Evolutionary conservation across 35 echinoderm and acorn worm species (phyloP).

Genomic region (Lytechinus pictus): DNA sequence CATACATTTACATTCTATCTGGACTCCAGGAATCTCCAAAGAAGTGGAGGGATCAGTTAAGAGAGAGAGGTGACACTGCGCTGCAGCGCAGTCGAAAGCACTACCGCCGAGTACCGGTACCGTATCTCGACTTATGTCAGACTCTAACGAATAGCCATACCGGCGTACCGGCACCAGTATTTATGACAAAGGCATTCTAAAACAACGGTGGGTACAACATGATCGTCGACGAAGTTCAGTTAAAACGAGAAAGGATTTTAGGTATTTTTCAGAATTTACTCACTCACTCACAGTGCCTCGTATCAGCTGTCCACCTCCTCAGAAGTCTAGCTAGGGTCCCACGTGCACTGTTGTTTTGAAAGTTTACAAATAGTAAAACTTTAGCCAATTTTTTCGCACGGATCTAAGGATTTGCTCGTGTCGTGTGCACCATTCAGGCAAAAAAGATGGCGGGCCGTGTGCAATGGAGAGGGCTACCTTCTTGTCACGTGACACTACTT

Average conservation of each 20-base stretch:
- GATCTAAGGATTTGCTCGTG: not conserved
- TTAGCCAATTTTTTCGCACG: not conserved
- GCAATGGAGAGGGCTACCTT: not conserved
- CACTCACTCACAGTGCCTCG: not conserved
- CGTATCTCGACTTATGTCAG: too few species aligned
- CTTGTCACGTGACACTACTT: not conserved
- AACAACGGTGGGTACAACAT: not conserved
- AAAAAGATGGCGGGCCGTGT: not conserved
- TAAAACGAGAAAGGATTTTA: not conserved
- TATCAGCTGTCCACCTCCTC: not conserved
- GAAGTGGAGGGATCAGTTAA: too few species aligned
- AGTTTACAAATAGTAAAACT: not conserved
- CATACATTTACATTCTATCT: too few species aligned
- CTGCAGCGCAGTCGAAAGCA: too few species aligned
- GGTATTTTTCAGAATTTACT: not conserved
- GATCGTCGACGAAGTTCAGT: not conserved
- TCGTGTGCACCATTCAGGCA: not conserved
- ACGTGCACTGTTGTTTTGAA: slow-evolving; percentile 10
- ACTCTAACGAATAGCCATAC: too few species aligned
- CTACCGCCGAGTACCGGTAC: too few species aligned
- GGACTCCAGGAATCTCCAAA: too few species aligned
- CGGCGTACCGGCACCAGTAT: too few species aligned
- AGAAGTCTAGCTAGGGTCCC: not conserved
- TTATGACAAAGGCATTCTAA: not conserved
- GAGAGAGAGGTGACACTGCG: too few species aligned